Conservation (phyloP, 2,113 vertebrate genomes). For the Silurus glanis region DNA sequence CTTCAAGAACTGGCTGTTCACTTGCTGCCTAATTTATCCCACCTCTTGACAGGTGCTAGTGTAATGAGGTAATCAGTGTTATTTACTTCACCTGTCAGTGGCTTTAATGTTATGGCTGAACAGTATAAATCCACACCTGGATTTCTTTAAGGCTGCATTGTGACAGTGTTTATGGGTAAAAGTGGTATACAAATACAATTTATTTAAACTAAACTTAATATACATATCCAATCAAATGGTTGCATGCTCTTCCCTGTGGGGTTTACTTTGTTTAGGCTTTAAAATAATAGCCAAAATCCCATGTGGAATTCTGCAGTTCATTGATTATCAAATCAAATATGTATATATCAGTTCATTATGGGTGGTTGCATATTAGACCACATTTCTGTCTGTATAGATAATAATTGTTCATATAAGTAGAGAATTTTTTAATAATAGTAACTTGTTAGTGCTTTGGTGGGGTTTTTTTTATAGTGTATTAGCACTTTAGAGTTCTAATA, state of each 20-base stretch:
- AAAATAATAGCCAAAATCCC: not conserved
- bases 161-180: not conserved
- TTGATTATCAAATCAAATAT: not conserved
- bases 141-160: not conserved
- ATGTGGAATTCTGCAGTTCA: not conserved
- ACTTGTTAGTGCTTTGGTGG: no score
- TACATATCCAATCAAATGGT: not conserved
- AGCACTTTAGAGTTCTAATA: not conserved
- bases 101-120: no score
- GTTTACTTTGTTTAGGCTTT: not conserved
- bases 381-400: not conserved
- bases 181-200: not conserved
- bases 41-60: no score
- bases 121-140: not conserved
- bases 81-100: no score
- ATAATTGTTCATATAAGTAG: not conserved
- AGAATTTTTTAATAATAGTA: not conserved
- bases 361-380: not conserved
- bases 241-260: not conserved
- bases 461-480: not conserved
- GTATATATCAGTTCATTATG: not conserved
- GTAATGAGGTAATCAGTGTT: no score
- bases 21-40: no score
- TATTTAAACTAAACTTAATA: no score
- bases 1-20: no score